Percentiles rank a stretch among this genome's conserved stretches.
Evolutionary conservation across 2,113 vertebrate species (phyloP).

Genomic region (Fulmarus glacialis): DNA sequence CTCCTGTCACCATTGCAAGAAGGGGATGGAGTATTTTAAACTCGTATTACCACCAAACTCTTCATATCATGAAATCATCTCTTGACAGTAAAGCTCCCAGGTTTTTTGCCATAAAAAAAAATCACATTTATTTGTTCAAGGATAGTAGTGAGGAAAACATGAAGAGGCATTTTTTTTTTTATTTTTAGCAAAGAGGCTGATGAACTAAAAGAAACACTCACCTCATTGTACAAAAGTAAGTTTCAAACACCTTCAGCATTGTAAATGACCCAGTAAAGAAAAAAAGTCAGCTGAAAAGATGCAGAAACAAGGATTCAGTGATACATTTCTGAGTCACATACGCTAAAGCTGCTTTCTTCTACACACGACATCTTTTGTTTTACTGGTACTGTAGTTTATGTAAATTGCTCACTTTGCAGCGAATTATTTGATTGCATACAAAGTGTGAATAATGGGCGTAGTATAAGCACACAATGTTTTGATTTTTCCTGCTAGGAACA

Average conservation of each 20-base stretch:
- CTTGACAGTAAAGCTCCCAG: neutral
- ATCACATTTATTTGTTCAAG: neutral
- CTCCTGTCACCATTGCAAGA: neutral
- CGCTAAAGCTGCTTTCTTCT: neutral
- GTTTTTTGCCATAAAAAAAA: neutral
- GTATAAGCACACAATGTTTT: neutral
- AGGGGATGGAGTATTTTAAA: neutral
- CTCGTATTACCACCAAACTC: neutral
- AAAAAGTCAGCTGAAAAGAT: neutral
- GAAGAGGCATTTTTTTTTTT: neutral
- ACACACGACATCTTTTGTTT: neutral
- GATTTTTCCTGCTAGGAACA: neutral
- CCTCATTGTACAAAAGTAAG: neutral
- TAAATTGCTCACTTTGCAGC: slow-evolving; percentile 33
- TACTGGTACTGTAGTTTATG: neutral
- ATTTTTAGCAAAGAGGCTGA: neutral
- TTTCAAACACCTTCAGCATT: neutral
- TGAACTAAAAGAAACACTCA: fast-evolving
- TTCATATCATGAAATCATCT: neutral
- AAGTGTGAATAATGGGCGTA: neutral
- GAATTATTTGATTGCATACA: slow-evolving; percentile 40
- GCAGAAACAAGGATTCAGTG: neutral
- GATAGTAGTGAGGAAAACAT: neutral
- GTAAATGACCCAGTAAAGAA: neutral
- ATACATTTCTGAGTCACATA: neutral